phyloP scores from a whole-genome alignment of 2,888 invertebrate species.

The Tetragonula carbonaria region DNA sequence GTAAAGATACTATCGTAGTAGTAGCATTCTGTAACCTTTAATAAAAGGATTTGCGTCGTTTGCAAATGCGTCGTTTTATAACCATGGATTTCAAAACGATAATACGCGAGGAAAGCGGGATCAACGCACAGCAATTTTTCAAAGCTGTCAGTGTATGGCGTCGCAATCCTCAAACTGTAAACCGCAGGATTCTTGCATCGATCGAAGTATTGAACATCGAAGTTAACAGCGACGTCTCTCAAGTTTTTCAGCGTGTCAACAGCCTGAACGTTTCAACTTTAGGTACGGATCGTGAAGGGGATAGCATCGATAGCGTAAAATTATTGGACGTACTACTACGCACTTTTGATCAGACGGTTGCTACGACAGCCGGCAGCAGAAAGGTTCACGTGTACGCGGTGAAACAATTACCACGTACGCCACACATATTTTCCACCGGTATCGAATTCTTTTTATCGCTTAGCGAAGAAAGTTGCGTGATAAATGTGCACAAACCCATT shows the following conservation, averaged over 20 bases:
- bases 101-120: constrained; percentile 67
- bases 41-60: background rate
- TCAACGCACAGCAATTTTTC: constrained; percentile 86
- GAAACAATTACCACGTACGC: constrained; percentile 83
- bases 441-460: constrained; percentile 81
- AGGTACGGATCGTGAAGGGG: background rate
- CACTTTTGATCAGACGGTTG: constrained; percentile 71
- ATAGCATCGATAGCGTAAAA: constrained; percentile 50
- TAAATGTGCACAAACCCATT: constrained; percentile 85
- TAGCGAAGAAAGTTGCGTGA: constrained; percentile 81
- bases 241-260: constrained; percentile 68
- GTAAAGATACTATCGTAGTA: background rate
- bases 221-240: constrained; percentile 76
- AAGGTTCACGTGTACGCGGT: constrained; percentile 82
- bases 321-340: constrained; percentile 76
- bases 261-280: background rate
- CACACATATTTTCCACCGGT: constrained; percentile 82
- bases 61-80: background rate
- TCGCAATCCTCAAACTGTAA: constrained; percentile 89
- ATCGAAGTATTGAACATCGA: constrained; percentile 65
- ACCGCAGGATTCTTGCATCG: constrained; percentile 88
- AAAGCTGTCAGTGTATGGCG: constrained; percentile 87
- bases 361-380: constrained; percentile 48
- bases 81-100: constrained; percentile 72
- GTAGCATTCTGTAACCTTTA: background rate